A percentile compares a stretch with the other conserved stretches of the same genome.
Evolutionary conservation across 2,797 vertebrate genomes (phyloP).

Genomic region (Hydrocynus forskahlii): DNA sequence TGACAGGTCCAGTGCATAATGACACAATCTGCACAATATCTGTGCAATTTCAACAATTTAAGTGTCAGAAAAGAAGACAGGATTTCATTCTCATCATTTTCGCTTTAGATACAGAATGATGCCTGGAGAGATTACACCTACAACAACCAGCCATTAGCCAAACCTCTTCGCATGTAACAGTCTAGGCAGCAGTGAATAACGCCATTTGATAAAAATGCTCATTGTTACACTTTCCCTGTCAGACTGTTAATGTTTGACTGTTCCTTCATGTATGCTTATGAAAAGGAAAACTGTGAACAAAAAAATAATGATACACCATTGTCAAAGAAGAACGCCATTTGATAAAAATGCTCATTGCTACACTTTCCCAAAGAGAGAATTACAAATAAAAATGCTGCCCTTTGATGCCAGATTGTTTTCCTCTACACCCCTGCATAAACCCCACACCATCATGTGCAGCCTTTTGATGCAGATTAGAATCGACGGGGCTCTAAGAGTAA

Average conservation of each 20-base stretch:
- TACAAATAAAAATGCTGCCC: background rate
- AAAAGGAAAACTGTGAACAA: no score
- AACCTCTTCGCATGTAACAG: background rate
- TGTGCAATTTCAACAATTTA: background rate
- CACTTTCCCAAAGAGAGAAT: background rate
- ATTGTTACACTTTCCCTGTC: background rate
- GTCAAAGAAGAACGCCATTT: background rate
- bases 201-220: background rate
- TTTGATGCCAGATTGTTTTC: background rate
- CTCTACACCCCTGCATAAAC: background rate
- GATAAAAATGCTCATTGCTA: background rate
- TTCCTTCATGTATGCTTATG: no score
- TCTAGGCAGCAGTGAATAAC: background rate
- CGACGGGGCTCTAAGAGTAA: background rate
- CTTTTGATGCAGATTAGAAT: slow-evolving; percentile 27
- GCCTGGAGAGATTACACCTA: background rate
- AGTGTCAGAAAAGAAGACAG: background rate
- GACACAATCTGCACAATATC: background rate
- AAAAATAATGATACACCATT: no score
- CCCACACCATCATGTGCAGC: background rate
- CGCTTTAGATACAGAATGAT: background rate
- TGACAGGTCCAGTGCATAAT: background rate
- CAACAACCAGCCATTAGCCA: background rate
- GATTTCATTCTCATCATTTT: background rate
- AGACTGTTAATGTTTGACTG: no score